Evolutionary conservation across 2,888 invertebrate species (phyloP), one percentile per base, ranked within the genome.

Genomic region (Meteorus cinctellus): DNA sequence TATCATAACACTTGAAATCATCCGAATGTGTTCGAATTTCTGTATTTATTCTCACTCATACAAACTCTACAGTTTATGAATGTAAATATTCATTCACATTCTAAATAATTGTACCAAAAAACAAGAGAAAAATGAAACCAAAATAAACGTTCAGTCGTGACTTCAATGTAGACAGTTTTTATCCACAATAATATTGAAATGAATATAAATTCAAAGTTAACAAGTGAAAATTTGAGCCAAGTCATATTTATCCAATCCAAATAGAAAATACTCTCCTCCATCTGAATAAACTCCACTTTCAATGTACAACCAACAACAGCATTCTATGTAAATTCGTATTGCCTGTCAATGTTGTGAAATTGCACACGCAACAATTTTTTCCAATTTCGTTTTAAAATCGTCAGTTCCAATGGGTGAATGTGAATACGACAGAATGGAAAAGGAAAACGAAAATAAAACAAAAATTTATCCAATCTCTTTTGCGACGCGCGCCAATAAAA

Each of bases 401-500:
- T 67, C 27, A 36, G 8, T 65, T 65, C 12, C 19, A 69, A 59
- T 69, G 34, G 55, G 34, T n/a, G 34, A 31, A 69, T 19, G 34
- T 69, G 34, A 55, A 69, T 55, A 51, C 27, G 36, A 48, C 34
- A 51, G 65, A 69, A 63, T 4, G 2, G 51, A 29, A 29, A 16
- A 41, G n/a, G 27, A 51, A 19, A n/a, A 29, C 4, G 24, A 70
- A 27, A 45, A 41, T 66, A 48, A 29, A 59, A 59, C 36, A 65
- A 55, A 65, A 34, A 34, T 34, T 34, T 41, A 75, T 71, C 67
- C 72, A 72, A 76, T 71, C 60, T 66, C 48, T 29, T 76, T 67
- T 76, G 72, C 72, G 75, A 75, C 75, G 66, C 24, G 66, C 48
- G 45, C 27, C 70, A 71, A 75, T 75, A 75, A 59, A 71, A 51